Percentiles rank a stretch among this genome's conserved stretches.
Conservation (phyloP, 2,797 vertebrate species). For the Acrossocheilus wenchowensis region DNA sequence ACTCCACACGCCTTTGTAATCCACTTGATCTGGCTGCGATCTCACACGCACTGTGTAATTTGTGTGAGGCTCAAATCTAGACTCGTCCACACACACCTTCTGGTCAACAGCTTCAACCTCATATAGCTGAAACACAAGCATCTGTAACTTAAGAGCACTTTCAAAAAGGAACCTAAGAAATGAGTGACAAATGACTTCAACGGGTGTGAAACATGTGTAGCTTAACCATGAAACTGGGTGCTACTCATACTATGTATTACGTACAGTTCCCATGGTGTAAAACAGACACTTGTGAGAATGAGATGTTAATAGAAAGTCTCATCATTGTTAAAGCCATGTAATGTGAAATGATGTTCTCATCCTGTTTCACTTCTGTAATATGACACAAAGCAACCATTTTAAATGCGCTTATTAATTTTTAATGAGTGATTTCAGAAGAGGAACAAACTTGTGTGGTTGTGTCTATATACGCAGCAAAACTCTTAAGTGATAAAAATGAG, state of each 20-base stretch:
- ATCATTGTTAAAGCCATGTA: neutral
- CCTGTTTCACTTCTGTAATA: neutral
- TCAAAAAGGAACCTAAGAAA: no score
- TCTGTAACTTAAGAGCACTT: neutral
- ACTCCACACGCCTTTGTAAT: constrained; percentile 74
- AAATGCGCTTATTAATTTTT: no score
- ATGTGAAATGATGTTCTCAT: neutral
- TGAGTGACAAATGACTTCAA: neutral
- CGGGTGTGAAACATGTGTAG: neutral
- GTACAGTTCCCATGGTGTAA: no score
- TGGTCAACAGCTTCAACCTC: neutral
- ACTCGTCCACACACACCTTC: constrained; percentile 34
- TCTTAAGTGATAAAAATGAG: neutral
- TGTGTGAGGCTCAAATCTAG: constrained; percentile 44
- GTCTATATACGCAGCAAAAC: neutral
- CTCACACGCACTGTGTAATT: constrained; percentile 69
- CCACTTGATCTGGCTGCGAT: constrained; percentile 46
- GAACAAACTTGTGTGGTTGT: neutral
- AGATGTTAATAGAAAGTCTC: neutral
- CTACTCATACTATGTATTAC: neutral
- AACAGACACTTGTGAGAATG: neutral
- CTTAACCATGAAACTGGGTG: neutral
- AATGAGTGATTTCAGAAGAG: neutral
- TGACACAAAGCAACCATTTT: neutral
- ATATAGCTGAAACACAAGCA: constrained; percentile 50